Conservation (phyloP, 2,113 vertebrate species). For the Bubo scandiacus region DNA sequence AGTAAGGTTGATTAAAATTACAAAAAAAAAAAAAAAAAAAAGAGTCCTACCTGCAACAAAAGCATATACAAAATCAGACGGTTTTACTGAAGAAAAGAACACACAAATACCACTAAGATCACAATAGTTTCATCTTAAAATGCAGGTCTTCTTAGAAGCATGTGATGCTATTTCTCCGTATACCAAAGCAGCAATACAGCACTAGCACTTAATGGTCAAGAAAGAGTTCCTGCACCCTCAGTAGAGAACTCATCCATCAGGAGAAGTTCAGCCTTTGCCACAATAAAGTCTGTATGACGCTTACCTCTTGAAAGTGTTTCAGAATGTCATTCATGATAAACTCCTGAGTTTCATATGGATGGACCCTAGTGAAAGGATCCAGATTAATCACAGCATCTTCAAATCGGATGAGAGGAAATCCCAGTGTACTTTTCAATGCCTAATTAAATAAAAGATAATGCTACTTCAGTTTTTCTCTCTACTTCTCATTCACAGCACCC, state of each 20-base stretch:
- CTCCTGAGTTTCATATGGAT: slow-evolving; percentile 95
- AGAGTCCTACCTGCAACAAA: background rate
- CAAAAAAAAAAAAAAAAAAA: background rate
- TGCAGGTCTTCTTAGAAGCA: background rate
- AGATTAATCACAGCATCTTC: slow-evolving; percentile 95
- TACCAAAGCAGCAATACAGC: background rate
- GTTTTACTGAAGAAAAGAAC: background rate
- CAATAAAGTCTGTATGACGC: background rate
- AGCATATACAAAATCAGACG: background rate
- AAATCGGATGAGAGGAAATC: slow-evolving; percentile 91
- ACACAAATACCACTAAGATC: background rate
- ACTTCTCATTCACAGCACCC: background rate
- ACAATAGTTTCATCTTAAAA: background rate
- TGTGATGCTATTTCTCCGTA: background rate
- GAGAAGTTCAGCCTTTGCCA: background rate
- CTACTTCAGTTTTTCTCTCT: background rate
- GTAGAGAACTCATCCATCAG: background rate
- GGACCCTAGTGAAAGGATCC: slow-evolving; percentile 94
- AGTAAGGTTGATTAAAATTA: background rate
- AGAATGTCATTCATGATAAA: slow-evolving; percentile 95
- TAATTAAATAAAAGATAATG: slow-evolving; percentile 52
- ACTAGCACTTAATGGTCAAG: background rate
- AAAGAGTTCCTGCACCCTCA: background rate
- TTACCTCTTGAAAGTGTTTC: slow-evolving; percentile 96
- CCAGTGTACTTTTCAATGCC: slow-evolving; percentile 91